These are phyloP conservation scores for Aleiodes sp. DNA, from an alignment of 1,140 invertebrate species.

Conservation along the genomic window DNA sequence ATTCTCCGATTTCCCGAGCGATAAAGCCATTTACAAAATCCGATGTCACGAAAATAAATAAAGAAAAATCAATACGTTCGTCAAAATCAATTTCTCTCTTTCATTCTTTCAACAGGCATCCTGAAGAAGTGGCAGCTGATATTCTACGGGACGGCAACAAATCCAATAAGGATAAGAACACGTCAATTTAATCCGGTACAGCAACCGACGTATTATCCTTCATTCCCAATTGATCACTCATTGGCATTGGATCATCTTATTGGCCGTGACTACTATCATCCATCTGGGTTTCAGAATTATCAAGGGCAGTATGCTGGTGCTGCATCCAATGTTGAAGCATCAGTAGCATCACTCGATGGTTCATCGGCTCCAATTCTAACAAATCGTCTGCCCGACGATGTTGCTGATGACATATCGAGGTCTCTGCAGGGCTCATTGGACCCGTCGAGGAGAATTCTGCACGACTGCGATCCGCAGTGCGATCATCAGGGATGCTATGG, in stretches of 20 bases:
- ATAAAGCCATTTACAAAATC: too few relatives aligned
- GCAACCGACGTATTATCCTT: slow-evolving; percentile 58
- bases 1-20: too few relatives aligned
- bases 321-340: slow-evolving; percentile 75
- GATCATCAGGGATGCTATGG: slow-evolving; percentile 84
- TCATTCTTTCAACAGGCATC: slow-evolving; percentile 66
- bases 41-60: too few relatives aligned
- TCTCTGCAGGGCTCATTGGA: slow-evolving; percentile 54
- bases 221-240: slow-evolving; percentile 20
- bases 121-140: slow-evolving; percentile 93
- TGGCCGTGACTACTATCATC: slow-evolving; percentile 65
- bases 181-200: slow-evolving; percentile 66
- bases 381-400: slow-evolving; percentile 56
- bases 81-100: neutral
- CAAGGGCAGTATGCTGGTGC: slow-evolving; percentile 75
- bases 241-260: slow-evolving; percentile 35
- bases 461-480: slow-evolving; percentile 84
- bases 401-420: slow-evolving; percentile 33
- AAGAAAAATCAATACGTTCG: too few relatives aligned
- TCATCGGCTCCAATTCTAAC: slow-evolving; percentile 60
- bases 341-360: slow-evolving; percentile 75
- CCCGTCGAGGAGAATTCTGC: slow-evolving; percentile 72
- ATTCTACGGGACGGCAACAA: slow-evolving; percentile 87
- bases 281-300: slow-evolving; percentile 74
- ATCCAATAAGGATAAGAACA: slow-evolving; percentile 76